Percentiles rank a stretch among this genome's conserved stretches.
phyloP scores from a whole-genome alignment of 92 coral and sea anemone genomes.

The Porites cylindrica region DNA sequence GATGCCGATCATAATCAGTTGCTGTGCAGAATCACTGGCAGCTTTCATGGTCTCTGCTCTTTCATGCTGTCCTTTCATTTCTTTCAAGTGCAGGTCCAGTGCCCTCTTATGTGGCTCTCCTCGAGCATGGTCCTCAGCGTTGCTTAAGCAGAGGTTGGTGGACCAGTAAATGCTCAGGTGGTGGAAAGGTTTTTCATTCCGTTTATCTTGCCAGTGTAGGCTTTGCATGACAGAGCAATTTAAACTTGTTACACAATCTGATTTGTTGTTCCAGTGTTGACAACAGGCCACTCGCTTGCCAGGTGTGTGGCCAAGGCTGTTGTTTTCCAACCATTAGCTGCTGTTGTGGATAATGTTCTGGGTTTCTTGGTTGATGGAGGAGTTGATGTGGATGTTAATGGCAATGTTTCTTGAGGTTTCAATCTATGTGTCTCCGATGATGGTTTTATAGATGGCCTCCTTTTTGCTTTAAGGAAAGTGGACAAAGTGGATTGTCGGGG shows the following conservation, averaged over 20 bases:
- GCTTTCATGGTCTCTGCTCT: slow-evolving; percentile 62
- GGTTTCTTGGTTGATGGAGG: slow-evolving; percentile 49
- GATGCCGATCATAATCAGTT: slow-evolving; percentile 49
- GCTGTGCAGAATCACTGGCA: slow-evolving; percentile 35
- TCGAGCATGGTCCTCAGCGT: slow-evolving; percentile 69
- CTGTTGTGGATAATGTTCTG: slow-evolving; percentile 50
- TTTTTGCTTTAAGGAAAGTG: slow-evolving; percentile 64
- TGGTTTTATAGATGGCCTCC: slow-evolving; percentile 20
- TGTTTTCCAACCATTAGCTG: slow-evolving; percentile 74
- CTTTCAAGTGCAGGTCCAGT: slow-evolving; percentile 61
- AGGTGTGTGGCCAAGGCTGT: slow-evolving; percentile 59
- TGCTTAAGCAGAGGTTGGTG: slow-evolving; percentile 69
- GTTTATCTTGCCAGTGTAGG: slow-evolving; percentile 60
- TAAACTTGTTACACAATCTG: slow-evolving; percentile 60
- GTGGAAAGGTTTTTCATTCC: slow-evolving; percentile 76
- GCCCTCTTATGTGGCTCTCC: slow-evolving; percentile 81
- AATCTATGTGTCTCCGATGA: neutral
- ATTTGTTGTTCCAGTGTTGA: slow-evolving; percentile 61
- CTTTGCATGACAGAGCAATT: slow-evolving; percentile 77
- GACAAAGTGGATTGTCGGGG: slow-evolving; percentile 55
- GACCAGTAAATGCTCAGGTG: slow-evolving; percentile 77
- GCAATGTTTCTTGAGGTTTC: neutral
- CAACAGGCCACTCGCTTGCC: slow-evolving; percentile 74
- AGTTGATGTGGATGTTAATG: slow-evolving; percentile 13
- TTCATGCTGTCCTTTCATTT: slow-evolving; percentile 60